These are phyloP conservation scores for Diacarnus erythraeanus DNA, from an alignment of 37 sponge, comb jelly and placozoan genomes.

Conservation along the genomic window DNA sequence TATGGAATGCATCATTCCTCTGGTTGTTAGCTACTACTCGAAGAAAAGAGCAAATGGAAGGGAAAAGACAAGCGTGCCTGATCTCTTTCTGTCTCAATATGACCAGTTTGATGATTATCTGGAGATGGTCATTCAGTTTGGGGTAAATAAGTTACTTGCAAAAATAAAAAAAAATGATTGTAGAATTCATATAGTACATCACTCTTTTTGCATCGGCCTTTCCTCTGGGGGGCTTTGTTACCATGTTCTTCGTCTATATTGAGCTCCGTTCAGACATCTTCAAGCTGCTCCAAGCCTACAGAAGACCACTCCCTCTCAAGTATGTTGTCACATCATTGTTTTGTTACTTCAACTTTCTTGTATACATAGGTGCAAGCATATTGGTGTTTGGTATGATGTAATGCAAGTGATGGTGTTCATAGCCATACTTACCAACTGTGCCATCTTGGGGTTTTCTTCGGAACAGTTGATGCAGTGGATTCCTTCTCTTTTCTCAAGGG, in stretches of 20 bases:
- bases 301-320: slow-evolving; percentile 67
- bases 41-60: neutral
- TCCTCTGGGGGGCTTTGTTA: slow-evolving; percentile 72
- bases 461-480: slow-evolving; percentile 87
- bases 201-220: slow-evolving; percentile 90
- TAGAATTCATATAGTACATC: slow-evolving; percentile 76
- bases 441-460: slow-evolving; percentile 83
- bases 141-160: slow-evolving; percentile 65
- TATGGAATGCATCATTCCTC: slow-evolving; percentile 63
- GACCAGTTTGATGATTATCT: slow-evolving; percentile 90
- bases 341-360: neutral
- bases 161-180: no score
- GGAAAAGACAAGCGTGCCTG: slow-evolving; percentile 2
- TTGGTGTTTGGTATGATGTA: slow-evolving; percentile 86
- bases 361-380: slow-evolving; percentile 36
- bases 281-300: slow-evolving; percentile 66
- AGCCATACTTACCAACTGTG: slow-evolving; percentile 81
- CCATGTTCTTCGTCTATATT: slow-evolving; percentile 69
- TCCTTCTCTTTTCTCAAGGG: slow-evolving; percentile 45
- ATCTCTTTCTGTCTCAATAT: slow-evolving; percentile 53
- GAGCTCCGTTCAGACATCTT: slow-evolving; percentile 79
- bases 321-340: neutral
- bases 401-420: slow-evolving; percentile 71
- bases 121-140: slow-evolving; percentile 91
- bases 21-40: slow-evolving; percentile 8